Evolutionary conservation across 2,797 vertebrate genomes (phyloP).

Genomic region (Scolopax bukidnonensis): DNA sequence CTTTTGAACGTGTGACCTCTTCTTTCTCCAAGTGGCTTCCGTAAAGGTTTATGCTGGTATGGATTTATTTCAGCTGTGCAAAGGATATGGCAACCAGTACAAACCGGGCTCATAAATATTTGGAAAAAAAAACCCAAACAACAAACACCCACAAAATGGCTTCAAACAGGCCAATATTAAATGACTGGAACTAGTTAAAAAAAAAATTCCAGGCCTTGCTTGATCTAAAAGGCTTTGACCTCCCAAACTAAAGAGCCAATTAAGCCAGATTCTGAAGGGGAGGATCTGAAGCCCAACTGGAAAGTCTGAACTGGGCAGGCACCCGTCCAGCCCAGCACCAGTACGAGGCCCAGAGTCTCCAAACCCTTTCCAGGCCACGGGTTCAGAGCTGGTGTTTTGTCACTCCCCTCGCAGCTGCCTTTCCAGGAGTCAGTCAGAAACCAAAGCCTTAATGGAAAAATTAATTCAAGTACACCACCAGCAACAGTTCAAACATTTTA

Average conservation of each 20-base stretch:
- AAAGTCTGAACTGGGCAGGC: background rate
- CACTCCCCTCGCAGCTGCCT: background rate
- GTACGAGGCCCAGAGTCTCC: background rate
- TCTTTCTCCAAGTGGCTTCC: background rate
- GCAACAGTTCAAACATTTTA: conserved; percentile 85
- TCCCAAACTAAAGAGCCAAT: background rate
- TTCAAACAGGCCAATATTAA: conserved; percentile 22
- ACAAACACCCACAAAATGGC: background rate
- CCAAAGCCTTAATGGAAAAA: background rate
- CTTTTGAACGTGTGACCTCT: background rate
- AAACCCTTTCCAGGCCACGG: background rate
- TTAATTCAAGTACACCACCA: conserved; percentile 60
- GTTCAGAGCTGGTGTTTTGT: background rate
- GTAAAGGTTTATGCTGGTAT: background rate
- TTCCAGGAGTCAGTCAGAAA: background rate
- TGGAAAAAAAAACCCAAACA: background rate
- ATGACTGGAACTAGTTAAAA: conserved; percentile 21
- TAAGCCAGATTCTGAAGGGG: background rate
- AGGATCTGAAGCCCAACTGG: background rate
- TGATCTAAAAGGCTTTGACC: background rate
- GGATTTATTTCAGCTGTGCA: conserved; percentile 56
- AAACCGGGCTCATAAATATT: background rate
- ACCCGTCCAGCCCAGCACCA: background rate
- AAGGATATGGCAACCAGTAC: background rate
- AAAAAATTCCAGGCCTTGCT: background rate